Evolutionary conservation across 2,888 invertebrate genomes (phyloP), one percentile per base, ranked within the genome.

Genomic region (Stictocephala bisonia): DNA sequence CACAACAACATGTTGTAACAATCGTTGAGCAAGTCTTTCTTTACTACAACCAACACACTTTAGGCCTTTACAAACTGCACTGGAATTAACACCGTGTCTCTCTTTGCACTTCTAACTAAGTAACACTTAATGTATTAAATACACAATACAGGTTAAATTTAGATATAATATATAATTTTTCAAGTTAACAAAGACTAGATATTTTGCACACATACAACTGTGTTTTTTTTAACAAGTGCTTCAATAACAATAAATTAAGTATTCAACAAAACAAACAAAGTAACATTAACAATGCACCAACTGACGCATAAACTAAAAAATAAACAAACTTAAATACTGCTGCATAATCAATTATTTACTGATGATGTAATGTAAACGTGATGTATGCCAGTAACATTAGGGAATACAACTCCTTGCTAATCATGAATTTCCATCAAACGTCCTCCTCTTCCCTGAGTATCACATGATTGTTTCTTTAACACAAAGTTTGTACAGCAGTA

Each of bases 21-120:
- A 64, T 64, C 64, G 64, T 64, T 64, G 64, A 64, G 64, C 64
- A 64, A 64, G 64, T 64, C 64, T 64, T 64, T 64, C 22, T 44
- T 64, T 41, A 41, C 20, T 44, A 64, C 64, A 41, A 64, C 44
- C 44, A 64, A 64, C 64, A 27, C 64, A 64, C 64, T 64, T 64
- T 64, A 64, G 64, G 64, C 64, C 64, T 64, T 40, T 22, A 41
- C 64, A 35, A 22, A 60, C 60, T 20, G n/a, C 24, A 31, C 22
- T 22, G 22, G 9, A 60, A 35, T 18, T 60, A 40, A 29, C 35
- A 18, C 40, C 9, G 20, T 31, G 60, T 22, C 60, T 35, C 40
- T 15, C 35, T 60, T 24, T 11, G 6, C 20, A 60, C 22, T 40
- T 60, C n/a, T 22, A 60, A 35, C 35, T 60, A 31, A n/a, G 27